Percentiles rank a stretch among this genome's conserved stretches.
Evolutionary conservation across 35 echinoderm and acorn worm genomes (phyloP).

Genomic region (Ophiothrix spiculata): DNA sequence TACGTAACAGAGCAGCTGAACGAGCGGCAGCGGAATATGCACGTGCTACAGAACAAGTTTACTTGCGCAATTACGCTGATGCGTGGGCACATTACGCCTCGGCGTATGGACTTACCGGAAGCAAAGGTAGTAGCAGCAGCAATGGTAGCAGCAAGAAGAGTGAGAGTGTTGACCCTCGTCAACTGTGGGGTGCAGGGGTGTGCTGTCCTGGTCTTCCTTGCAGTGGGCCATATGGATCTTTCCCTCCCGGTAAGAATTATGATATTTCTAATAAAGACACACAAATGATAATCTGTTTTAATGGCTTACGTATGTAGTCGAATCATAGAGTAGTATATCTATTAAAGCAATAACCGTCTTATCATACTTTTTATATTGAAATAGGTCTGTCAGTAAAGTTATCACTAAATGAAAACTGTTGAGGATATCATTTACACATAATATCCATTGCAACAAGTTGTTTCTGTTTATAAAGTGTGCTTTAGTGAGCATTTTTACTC

Average conservation of each 20-base stretch:
- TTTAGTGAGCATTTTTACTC: no score
- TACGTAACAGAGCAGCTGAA: slow-evolving; percentile 91
- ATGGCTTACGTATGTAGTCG: no score
- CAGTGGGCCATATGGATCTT: slow-evolving; percentile 16
- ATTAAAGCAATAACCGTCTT: no score
- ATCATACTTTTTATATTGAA: no score
- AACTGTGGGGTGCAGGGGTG: background rate
- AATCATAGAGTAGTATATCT: no score
- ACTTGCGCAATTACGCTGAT: slow-evolving; percentile 56
- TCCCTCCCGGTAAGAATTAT: background rate
- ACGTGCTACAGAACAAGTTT: slow-evolving; percentile 78
- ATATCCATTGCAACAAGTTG: no score
- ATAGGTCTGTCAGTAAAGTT: no score
- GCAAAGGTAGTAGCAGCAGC: background rate
- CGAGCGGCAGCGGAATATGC: slow-evolving; percentile 96
- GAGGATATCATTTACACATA: no score
- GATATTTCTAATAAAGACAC: background rate
- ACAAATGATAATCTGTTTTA: background rate
- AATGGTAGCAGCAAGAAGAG: background rate
- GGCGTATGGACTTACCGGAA: background rate
- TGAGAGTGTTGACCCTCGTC: slow-evolving; percentile 20
- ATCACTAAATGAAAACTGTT: no score
- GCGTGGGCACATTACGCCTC: slow-evolving; percentile 46
- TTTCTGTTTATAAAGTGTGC: no score
- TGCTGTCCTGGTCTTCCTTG: slow-evolving; percentile 26